Evolutionary conservation across 2,797 vertebrate genomes (phyloP).

Genomic region (Lithobates sylvaticus): DNA sequence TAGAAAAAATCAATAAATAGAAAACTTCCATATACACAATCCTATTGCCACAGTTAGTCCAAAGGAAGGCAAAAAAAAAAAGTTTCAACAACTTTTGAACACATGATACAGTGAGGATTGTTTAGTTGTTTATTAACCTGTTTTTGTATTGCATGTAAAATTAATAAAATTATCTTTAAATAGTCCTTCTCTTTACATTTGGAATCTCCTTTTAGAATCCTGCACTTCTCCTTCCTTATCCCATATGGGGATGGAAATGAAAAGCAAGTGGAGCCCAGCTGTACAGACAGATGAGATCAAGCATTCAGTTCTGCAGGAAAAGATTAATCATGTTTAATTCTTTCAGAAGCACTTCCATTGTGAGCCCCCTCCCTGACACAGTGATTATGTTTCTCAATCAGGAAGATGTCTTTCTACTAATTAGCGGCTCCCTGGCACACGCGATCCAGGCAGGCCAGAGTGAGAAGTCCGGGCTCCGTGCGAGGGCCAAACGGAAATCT

Average conservation of each 20-base stretch:
- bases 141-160: no score
- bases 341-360: conserved; percentile 18
- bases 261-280: neutral
- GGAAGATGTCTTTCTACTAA: conserved; percentile 21
- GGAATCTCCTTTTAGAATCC: no score
- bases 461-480: neutral
- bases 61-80: no score
- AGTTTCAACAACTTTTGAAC: no score
- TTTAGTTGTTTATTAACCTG: no score
- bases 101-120: no score
- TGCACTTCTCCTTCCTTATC: neutral
- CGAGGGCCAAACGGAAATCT: conserved; percentile 15
- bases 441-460: neutral
- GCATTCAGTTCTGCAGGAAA: neutral
- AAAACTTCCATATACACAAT: no score
- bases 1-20: no score
- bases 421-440: conserved; percentile 12
- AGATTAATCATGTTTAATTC: conserved; percentile 6
- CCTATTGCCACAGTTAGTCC: no score
- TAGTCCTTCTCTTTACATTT: no score
- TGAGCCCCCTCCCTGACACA: neutral
- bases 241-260: neutral
- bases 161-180: no score
- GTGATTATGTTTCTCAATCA: neutral
- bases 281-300: neutral